Base-by-base conservation (phyloP, 2,113 vertebrate species). In the Smithornis capensis region DNA sequence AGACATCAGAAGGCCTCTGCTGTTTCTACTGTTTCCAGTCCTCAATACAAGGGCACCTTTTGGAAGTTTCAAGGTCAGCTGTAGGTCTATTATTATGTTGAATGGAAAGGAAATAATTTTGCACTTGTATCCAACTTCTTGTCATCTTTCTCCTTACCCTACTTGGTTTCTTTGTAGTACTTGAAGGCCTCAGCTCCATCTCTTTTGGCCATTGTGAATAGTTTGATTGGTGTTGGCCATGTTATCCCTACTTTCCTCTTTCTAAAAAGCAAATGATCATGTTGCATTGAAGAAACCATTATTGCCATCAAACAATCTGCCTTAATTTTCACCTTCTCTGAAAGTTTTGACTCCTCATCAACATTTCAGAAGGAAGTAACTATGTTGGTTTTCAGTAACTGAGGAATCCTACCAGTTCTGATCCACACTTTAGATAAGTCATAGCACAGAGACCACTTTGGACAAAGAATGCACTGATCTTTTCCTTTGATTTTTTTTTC, bases 31-130 rank as follows among this genome's bases (percentile, higher is more conserved):
- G 92, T 97, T 95, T 97, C 96, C 96, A 97, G 95, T 90, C 94
- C 96, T 97, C 96, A 96, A 97, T 96, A 93, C 88, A 97, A 94
- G 94, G 96, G 96, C 95, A 97, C 93, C 95, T 97, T 97, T 97
- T 97, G 95, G 95, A 97, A 97, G 94, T 97, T 96, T 97, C 90
- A 97, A 97, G 97, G 96, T 96, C 95, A 97, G 96, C 94, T 95
- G 90, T 97, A 94, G 93, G 95, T 97, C 95, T 97, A 97, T 97
- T 97, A 96, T 97, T 97, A 97, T 96, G 83, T 91, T 96, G 96
- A 97, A 97, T 95, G 95, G 95, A 96, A 96, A 97, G 90, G 94
- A 95, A 97, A 97, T 97, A 96, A 96, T 97, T 97, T 97, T 94
- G 83, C 77, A 93, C 95, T 96, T 95, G 92, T 92, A 95, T 95